Percentiles rank a stretch among this genome's conserved stretches.
Conservation (phyloP, 2,113 vertebrate genomes). For the Forbesichthys agassizii region DNA sequence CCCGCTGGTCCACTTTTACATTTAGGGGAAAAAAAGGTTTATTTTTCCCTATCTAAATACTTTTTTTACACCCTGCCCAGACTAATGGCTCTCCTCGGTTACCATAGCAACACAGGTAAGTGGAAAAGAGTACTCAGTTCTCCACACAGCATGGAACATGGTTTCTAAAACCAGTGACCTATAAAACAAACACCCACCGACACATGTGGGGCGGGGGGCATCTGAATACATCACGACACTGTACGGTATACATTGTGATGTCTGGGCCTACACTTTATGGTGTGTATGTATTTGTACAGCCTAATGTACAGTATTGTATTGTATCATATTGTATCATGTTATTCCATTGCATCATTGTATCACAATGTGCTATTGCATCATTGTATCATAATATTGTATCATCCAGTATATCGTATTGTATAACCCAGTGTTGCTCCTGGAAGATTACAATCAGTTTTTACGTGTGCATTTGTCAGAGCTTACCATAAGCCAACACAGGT, state of each 20-base stretch:
- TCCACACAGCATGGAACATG: constrained; percentile 47
- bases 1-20: constrained; percentile 18
- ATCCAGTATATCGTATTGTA: too few species aligned
- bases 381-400: too few species aligned
- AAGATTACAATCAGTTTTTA: too few species aligned
- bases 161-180: constrained; percentile 70
- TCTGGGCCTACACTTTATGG: background rate
- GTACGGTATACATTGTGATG: constrained; percentile 22
- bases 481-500: too few species aligned
- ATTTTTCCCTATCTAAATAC: constrained; percentile 56
- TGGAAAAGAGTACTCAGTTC: constrained; percentile 61
- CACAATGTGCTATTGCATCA: too few species aligned
- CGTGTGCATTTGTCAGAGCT: too few species aligned
- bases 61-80: constrained; percentile 38
- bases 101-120: constrained; percentile 72
- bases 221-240: background rate
- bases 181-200: constrained; percentile 62
- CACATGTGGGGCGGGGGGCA: constrained; percentile 41
- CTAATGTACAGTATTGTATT: too few species aligned
- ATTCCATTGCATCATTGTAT: too few species aligned
- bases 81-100: constrained; percentile 60
- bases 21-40: constrained; percentile 26
- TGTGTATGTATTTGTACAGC: background rate
- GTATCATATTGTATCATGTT: too few species aligned
- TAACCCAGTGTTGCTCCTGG: too few species aligned